Conservation (phyloP, 1,140 invertebrate genomes). For the Mesaphorura yosii region DNA sequence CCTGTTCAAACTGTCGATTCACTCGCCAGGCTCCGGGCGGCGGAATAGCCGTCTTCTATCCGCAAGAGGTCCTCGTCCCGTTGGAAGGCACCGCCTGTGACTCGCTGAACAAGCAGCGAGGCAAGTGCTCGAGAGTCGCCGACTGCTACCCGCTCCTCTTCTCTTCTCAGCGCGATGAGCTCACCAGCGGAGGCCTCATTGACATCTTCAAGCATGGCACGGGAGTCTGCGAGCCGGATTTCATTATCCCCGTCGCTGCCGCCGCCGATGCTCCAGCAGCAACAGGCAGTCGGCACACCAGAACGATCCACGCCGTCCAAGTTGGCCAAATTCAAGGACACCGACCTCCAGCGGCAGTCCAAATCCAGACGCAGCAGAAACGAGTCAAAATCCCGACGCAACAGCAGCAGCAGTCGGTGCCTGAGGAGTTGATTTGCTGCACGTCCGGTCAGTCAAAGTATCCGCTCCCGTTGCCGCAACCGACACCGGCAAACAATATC, state of each 20-base stretch:
- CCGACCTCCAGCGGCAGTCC: no score
- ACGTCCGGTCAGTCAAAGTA: neutral
- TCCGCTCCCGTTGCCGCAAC: neutral
- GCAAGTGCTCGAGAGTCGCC: neutral
- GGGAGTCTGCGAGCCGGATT: conserved; percentile 3
- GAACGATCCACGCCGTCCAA: no score
- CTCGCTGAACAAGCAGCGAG: neutral
- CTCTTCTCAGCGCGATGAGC: neutral
- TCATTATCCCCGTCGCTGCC: no score
- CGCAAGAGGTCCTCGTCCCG: neutral
- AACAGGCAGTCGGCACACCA: no score
- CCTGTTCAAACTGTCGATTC: neutral
- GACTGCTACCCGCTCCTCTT: conserved; percentile 1
- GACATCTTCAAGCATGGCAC: neutral
- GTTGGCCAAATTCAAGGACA: no score
- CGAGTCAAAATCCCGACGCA: no score
- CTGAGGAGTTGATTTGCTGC: conserved; percentile 3
- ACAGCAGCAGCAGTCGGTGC: no score
- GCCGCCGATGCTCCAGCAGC: no score
- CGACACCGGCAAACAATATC: neutral
- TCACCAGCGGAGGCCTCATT: neutral
- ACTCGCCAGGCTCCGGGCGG: no score
- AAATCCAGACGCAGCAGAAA: no score
- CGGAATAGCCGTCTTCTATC: neutral
- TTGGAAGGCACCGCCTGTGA: conserved; percentile 3